Evolutionary conservation across 2,888 invertebrate genomes (phyloP), one percentile per base, ranked within the genome.

Genomic region (Andricus quercusramuli): DNA sequence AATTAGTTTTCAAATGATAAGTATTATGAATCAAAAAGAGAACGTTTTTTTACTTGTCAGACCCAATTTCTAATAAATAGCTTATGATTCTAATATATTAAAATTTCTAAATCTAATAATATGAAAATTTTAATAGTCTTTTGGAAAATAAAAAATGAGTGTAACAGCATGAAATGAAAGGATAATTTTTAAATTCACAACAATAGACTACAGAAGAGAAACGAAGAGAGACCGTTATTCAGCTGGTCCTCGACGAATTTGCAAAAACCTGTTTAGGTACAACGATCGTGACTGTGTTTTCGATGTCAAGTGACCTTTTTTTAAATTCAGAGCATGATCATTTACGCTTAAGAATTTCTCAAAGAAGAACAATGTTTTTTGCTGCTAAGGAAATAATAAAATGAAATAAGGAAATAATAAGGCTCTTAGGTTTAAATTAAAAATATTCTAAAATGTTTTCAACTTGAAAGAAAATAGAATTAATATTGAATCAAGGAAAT

Each of bases 181-280:
- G 6, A 51, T 51, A 51, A 51, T 51, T 51, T 51, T 17, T 6
- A 6, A 20, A 6, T 51, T 51, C 20, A 51, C 51, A 51, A 51
- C 20, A 51, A 20, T 51, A 20, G 6, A 0, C 6, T 6, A 20
- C 17, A 17, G 51, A 51, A 20, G 5, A 20, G 51, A 51, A 51
- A 20, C 51, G 20, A 20, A 20, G 86, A 76, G 76, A 59, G 47
- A 79, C 74, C 66, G 64, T 44, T 65, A 32, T 47, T 25, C 65
- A 51, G 51, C 51, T 51, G 51, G 17, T 17, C 51, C 51, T 51
- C 20, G 51, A 51, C 51, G 51, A 51, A 51, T 51, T 51, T 51
- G 51, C 51, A 51, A 51, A 51, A 51, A 51, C 51, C 51, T 51
- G 51, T 51, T 51, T 51, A 51, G 20, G 51, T 20, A 8, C 20